Percentiles rank a stretch among this genome's conserved stretches.
phyloP scores from a whole-genome alignment of 2,797 vertebrate genomes.

The Argyrosomus regius region DNA sequence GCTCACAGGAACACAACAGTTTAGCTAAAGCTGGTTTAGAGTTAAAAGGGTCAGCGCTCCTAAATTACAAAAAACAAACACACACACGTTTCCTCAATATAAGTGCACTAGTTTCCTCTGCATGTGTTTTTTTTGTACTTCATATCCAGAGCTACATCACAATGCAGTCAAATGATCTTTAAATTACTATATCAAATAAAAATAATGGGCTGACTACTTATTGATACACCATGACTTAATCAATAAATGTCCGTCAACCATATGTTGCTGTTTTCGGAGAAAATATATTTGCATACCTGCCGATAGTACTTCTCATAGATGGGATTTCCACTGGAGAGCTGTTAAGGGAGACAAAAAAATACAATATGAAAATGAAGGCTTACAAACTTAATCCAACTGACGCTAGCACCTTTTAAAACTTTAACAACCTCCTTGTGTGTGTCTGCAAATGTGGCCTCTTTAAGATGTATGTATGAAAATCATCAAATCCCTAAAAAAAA shows the following conservation, averaged over 20 bases:
- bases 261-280: not conserved
- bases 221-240: not conserved
- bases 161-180: not conserved
- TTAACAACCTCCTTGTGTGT: not conserved
- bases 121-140: not conserved
- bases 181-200: not conserved
- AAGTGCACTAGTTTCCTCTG: not conserved
- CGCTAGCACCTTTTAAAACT: not conserved
- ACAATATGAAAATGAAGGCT: conserved; percentile 4
- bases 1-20: conserved; percentile 28
- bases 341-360: conserved; percentile 42
- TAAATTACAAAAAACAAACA: not conserved
- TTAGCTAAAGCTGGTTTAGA: not conserved
- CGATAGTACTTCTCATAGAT: conserved; percentile 96
- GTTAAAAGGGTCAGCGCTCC: conserved; percentile 6
- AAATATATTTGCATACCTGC: conserved; percentile 86
- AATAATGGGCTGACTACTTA: not conserved
- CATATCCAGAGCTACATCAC: not conserved
- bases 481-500: not conserved
- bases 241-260: not conserved
- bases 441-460: not conserved
- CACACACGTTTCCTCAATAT: not conserved
- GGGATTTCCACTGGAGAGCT: conserved; percentile 95
- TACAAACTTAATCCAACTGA: not conserved
- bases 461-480: not conserved